These are phyloP conservation scores for Cryptoleucopteryx plumbea DNA, from an alignment of 2,113 vertebrate species.

Conservation along the genomic window DNA sequence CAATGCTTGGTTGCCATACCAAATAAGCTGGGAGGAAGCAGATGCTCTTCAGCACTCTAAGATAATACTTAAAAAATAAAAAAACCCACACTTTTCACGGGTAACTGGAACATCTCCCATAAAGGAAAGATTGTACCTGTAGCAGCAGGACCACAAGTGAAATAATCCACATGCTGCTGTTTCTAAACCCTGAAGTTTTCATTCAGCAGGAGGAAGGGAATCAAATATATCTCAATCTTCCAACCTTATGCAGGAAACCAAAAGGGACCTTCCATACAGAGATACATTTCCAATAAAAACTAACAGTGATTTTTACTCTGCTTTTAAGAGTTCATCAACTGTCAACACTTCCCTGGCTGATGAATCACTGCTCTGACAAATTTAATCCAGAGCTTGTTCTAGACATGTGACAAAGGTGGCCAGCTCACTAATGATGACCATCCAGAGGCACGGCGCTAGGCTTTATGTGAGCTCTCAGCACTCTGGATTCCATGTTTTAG, in stretches of 20 bases:
- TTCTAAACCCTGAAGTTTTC: neutral
- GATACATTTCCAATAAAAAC: neutral
- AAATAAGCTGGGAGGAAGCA: neutral
- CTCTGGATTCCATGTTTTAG: neutral
- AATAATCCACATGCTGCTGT: neutral
- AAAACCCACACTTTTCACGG: fast-evolving
- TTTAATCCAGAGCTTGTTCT: neutral
- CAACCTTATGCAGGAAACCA: neutral
- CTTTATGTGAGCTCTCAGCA: neutral
- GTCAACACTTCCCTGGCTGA: slow-evolving; percentile 1
- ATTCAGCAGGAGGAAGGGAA: neutral
- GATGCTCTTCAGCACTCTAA: neutral
- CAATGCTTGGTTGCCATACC: neutral
- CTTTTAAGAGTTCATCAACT: slow-evolving; percentile 27
- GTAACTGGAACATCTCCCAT: neutral
- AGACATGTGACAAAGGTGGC: slow-evolving; percentile 5
- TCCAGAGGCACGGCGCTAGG: neutral
- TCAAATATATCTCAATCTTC: neutral
- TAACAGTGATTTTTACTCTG: neutral
- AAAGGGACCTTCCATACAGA: neutral
- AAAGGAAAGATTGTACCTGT: neutral
- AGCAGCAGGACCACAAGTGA: neutral
- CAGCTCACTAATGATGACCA: neutral
- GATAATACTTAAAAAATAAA: neutral
- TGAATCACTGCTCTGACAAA: slow-evolving; percentile 57